These are phyloP conservation scores for Cynoglossus semilaevis DNA, from an alignment of 2,113 vertebrate species.

Conservation along the genomic window DNA sequence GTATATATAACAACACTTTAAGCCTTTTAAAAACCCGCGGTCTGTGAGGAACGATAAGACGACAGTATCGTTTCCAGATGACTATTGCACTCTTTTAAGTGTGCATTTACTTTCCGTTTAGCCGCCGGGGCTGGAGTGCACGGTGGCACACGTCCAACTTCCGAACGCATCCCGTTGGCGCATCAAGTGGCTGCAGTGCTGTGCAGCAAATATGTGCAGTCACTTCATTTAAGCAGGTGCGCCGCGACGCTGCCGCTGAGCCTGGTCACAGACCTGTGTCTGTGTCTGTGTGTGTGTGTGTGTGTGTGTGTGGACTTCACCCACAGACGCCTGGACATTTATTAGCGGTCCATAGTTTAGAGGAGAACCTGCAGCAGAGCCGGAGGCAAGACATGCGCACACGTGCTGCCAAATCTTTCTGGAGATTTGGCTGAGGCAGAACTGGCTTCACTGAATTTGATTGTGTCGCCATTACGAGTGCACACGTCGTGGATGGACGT, in stretches of 20 bases:
- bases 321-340: neutral
- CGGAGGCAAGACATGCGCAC: constrained; percentile 9
- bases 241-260: neutral
- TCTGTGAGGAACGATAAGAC: neutral
- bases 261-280: too few species aligned
- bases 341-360: neutral
- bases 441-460: neutral
- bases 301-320: neutral
- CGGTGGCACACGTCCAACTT: constrained; percentile 67
- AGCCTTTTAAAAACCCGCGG: too few species aligned
- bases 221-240: constrained; percentile 12
- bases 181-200: constrained; percentile 71
- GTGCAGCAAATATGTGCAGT: constrained; percentile 17
- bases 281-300: fast-evolving
- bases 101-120: constrained; percentile 23
- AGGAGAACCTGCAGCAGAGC: neutral
- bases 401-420: neutral
- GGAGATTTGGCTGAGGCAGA: neutral
- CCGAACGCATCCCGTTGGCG: constrained; percentile 62
- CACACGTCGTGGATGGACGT: neutral
- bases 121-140: constrained; percentile 37
- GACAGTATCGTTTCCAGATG: neutral
- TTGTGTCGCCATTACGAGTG: neutral
- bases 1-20: too few species aligned
- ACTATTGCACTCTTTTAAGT: constrained; percentile 8